These are phyloP conservation scores for Cremastobaeus sp. DNA, from an alignment of 2,888 invertebrate species.

Conservation along the genomic window DNA sequence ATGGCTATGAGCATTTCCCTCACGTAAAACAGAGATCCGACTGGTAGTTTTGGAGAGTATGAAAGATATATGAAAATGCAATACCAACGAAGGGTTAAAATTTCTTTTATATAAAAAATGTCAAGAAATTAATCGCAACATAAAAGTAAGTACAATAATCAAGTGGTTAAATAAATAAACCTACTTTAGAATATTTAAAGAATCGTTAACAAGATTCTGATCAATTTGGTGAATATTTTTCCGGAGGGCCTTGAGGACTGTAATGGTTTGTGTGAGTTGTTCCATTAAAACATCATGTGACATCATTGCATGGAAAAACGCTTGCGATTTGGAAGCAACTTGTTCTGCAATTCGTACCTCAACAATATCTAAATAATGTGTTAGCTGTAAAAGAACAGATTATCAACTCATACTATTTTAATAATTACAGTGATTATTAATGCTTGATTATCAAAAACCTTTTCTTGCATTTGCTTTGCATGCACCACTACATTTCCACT, in stretches of 20 bases:
- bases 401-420: not conserved
- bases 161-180: not conserved
- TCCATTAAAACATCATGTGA: slow-evolving; percentile 98
- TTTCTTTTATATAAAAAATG: not conserved
- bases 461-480: slow-evolving; percentile 88
- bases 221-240: slow-evolving; percentile 88
- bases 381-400: slow-evolving; percentile 80
- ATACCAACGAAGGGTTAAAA: no score
- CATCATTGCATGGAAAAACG: slow-evolving; percentile 98
- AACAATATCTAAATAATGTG: slow-evolving; percentile 95
- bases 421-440: no score
- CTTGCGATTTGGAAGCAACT: slow-evolving; percentile 95
- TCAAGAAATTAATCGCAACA: not conserved
- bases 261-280: slow-evolving; percentile 91
- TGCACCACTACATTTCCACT: slow-evolving; percentile 71
- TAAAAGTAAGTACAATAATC: not conserved
- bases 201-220: slow-evolving; percentile 87
- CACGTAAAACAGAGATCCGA: no score
- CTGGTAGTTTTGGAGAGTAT: no score
- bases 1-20: no score
- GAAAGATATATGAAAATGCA: no score
- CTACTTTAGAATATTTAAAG: slow-evolving; percentile 85
- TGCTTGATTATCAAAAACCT: no score
- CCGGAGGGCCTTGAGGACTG: slow-evolving; percentile 86
- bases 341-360: slow-evolving; percentile 96